Evolutionary conservation across 1,140 invertebrate species (phyloP).

Genomic region (Scaptomyza pallida): DNA sequence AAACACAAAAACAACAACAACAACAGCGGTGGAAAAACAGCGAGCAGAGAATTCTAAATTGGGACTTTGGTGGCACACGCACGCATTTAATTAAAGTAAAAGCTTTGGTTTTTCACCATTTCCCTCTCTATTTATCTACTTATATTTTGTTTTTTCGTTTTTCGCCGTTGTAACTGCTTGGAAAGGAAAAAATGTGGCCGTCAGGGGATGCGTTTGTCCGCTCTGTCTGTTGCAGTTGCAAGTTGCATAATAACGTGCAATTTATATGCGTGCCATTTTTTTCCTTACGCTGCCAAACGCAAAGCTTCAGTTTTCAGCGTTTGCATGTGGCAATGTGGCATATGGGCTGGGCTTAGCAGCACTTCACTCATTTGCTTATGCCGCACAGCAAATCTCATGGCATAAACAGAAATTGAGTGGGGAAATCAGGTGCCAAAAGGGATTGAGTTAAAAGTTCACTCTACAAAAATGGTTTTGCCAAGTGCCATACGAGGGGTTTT

Average conservation of each 20-base stretch:
- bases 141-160: too few species aligned
- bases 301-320: constrained; percentile 11
- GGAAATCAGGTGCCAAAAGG: not conserved
- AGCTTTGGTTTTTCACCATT: constrained; percentile 64
- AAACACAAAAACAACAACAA: constrained; percentile 21
- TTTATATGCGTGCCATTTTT: constrained; percentile 70
- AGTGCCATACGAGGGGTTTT: too few species aligned
- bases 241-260: constrained; percentile 71
- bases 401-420: not conserved
- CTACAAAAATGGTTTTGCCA: not conserved
- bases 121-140: constrained; percentile 14
- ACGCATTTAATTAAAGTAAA: constrained; percentile 82
- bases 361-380: constrained; percentile 34
- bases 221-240: constrained; percentile 49
- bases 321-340: constrained; percentile 4
- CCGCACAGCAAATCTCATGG: not conserved
- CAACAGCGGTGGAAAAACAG: constrained; percentile 27
- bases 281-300: constrained; percentile 15
- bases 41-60: constrained; percentile 68
- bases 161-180: constrained; percentile 15
- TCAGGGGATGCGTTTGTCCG: constrained; percentile 55
- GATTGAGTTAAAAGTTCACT: not conserved
- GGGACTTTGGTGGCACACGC: constrained; percentile 64
- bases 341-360: constrained; percentile 13
- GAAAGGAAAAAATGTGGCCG: constrained; percentile 49